Evolutionary conservation across 2,797 vertebrate genomes (phyloP).

Genomic region (Catostomus latipinnis): DNA sequence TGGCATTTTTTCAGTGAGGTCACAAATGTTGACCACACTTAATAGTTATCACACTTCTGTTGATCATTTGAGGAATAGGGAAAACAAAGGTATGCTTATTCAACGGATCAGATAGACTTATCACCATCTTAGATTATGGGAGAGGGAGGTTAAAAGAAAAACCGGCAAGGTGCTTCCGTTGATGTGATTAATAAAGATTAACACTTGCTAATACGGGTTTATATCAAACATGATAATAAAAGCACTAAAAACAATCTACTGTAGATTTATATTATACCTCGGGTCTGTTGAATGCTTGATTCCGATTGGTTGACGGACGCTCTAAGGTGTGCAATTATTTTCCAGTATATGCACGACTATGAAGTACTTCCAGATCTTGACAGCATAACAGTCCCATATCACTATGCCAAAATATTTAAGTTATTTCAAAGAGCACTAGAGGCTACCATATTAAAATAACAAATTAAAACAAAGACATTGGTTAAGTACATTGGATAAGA

Average conservation of each 20-base stretch:
- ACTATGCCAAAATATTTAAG: too few species aligned
- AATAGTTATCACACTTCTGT: neutral
- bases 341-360: too few species aligned
- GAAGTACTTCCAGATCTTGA: too few species aligned
- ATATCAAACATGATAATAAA: neutral
- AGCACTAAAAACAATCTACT: conserved; percentile 4
- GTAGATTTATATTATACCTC: neutral
- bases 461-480: too few species aligned
- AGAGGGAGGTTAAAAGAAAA: neutral
- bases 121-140: conserved; percentile 3
- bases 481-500: too few species aligned
- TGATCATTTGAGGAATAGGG: neutral
- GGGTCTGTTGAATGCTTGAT: too few species aligned
- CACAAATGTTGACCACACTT: neutral
- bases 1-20: neutral
- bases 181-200: conserved; percentile 11
- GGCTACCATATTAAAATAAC: too few species aligned
- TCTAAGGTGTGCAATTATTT: too few species aligned
- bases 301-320: too few species aligned
- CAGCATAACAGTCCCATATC: too few species aligned
- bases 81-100: neutral
- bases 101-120: neutral
- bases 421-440: too few species aligned
- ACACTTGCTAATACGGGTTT: neutral
- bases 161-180: conserved; percentile 1